Base-by-base conservation (phyloP, 2,888 invertebrate genomes). In the Rutpela maculata region DNA sequence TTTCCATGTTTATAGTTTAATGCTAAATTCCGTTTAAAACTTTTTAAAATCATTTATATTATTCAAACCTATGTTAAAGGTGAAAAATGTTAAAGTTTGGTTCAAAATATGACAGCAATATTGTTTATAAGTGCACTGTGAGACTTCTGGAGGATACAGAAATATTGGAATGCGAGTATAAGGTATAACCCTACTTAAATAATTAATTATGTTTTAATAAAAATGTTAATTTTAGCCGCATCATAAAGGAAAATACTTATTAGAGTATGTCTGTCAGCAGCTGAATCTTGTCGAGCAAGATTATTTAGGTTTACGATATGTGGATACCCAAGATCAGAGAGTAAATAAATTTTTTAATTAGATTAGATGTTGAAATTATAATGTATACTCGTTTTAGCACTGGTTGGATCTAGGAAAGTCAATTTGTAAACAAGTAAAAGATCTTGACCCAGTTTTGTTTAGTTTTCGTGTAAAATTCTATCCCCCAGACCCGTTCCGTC, bases 401-500 rank as follows among this genome's bases (percentile, higher is more conserved):
- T 98, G 98, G 98, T 91, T 98, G 87, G 98, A 98, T 91, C 92
- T 97, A 90, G 95, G 95, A 78, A 97, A 97, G 91, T 94, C 96
- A 83, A 95, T 97, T 89, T 91, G 95, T 84, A 98, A 97, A 90
- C 97, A 98, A 93, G 95, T 97, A 50, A 97, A 96, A 95, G 98
- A 98, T 91, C 93, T 98, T 86, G 95, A 96, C 85, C 97, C 97
- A 78, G 95, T 97, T 87, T 91, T 98, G 78, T 96, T 99, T 89
- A 98, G 98, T 91, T 97, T 99, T 90, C 96, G 99, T 80, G 97
- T 99, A 81, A 99, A 99, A 91, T 99, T 98, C 90, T 99, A 99
- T 90, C 99, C 99, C 17, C 96, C 97, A 75, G 98, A 99, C 91
- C 98, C 99, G 17, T 93, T 96, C 89, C 93, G 96, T 73, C 91